Evolutionary conservation across 2,888 invertebrate species (phyloP).

Genomic region (Micropterix aruncella): DNA sequence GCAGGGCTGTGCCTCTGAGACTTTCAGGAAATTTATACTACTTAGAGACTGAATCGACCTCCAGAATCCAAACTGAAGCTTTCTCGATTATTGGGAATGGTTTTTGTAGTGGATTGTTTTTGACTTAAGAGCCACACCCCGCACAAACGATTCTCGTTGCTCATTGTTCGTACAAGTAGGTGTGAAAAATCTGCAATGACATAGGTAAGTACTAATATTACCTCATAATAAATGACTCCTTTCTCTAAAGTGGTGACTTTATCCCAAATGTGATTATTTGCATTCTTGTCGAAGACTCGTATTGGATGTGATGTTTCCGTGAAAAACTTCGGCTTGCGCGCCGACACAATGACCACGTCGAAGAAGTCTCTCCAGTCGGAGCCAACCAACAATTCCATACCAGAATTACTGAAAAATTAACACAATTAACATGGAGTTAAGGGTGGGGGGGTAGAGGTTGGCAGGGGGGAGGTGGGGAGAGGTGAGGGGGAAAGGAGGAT

Average conservation of each 20-base stretch:
- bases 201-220: too few relatives aligned
- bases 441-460: background rate
- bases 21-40: too few relatives aligned
- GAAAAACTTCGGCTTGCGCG: constrained; percentile 93
- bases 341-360: constrained; percentile 89
- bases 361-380: constrained; percentile 81
- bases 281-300: constrained; percentile 69
- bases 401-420: constrained; percentile 56
- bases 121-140: too few relatives aligned
- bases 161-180: too few relatives aligned
- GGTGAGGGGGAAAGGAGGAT: background rate
- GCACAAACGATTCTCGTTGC: too few relatives aligned
- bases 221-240: constrained; percentile 88
- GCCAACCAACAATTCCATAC: constrained; percentile 84
- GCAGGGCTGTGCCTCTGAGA: too few relatives aligned
- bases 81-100: too few relatives aligned
- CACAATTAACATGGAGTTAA: constrained; percentile 1
- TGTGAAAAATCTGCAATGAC: too few relatives aligned
- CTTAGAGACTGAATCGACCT: too few relatives aligned
- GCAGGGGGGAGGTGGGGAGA: background rate
- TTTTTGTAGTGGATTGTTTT: too few relatives aligned
- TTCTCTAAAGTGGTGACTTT: constrained; percentile 74
- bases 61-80: too few relatives aligned
- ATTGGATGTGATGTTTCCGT: constrained; percentile 85
- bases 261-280: constrained; percentile 81